Conservation (phyloP, 2,888 invertebrate species). For the Drosophila bunnanda region DNA sequence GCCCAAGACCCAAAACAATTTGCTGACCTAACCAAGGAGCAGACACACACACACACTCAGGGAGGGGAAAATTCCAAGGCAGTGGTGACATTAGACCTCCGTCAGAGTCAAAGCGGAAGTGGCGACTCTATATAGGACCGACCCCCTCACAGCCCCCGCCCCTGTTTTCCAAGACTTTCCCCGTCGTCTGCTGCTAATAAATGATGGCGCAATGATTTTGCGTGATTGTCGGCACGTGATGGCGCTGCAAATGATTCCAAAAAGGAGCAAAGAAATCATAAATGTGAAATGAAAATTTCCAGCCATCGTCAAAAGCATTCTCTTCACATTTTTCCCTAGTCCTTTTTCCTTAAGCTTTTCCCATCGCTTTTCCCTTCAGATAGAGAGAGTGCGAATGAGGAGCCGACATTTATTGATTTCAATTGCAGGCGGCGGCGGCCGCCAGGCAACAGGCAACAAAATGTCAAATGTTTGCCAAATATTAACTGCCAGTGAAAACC, state of each 20-base stretch:
- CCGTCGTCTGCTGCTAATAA: constrained; percentile 48
- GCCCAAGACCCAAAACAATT: constrained; percentile 33
- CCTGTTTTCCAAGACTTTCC: background rate
- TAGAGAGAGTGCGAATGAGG: constrained; percentile 28
- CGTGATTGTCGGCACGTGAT: constrained; percentile 68
- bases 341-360: background rate
- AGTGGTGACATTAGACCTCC: constrained; percentile 32
- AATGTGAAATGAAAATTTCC: constrained; percentile 35
- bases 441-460: constrained; percentile 20
- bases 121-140: constrained; percentile 17
- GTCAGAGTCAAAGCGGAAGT: constrained; percentile 25
- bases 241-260: constrained; percentile 54
- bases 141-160: background rate
- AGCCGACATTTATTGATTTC: constrained; percentile 59
- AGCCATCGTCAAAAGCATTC: constrained; percentile 9
- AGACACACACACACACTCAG: background rate
- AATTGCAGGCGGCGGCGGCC: constrained; percentile 39
- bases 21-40: constrained; percentile 21
- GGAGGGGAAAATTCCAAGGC: constrained; percentile 22
- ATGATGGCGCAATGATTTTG: constrained; percentile 73
- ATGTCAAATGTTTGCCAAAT: constrained; percentile 44
- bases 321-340: background rate
- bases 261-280: constrained; percentile 22
- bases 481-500: constrained; percentile 6
- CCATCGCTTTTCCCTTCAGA: background rate